Conservation (phyloP, 2,888 invertebrate genomes). For the Ephialtes manifestator region DNA sequence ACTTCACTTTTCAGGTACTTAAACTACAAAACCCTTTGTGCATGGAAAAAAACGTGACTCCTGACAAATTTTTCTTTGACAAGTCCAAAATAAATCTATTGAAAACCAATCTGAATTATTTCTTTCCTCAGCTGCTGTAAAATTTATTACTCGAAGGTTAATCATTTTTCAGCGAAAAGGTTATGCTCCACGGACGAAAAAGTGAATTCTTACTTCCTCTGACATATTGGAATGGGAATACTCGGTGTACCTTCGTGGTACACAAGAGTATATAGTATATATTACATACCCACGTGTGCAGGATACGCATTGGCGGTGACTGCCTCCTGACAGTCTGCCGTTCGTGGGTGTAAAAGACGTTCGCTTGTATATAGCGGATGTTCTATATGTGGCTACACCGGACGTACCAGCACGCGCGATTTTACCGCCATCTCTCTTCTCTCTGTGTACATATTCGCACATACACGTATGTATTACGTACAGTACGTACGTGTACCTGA, state of each 20-base stretch:
- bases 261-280: background rate
- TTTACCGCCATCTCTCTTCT: conserved; percentile 24
- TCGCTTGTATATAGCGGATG: conserved; percentile 77
- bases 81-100: background rate
- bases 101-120: background rate
- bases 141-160: conserved; percentile 4
- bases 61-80: background rate
- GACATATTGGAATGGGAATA: conserved; percentile 10
- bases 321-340: conserved; percentile 51
- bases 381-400: conserved; percentile 83
- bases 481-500: conserved; percentile 10
- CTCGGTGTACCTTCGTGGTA: background rate
- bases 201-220: background rate
- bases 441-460: background rate
- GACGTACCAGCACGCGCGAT: conserved; percentile 74
- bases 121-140: background rate
- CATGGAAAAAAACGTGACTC: too few relatives aligned
- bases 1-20: too few relatives aligned
- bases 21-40: background rate
- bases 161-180: conserved; percentile 10
- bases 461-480: conserved; percentile 7
- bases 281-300: conserved; percentile 65
- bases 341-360: conserved; percentile 63
- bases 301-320: conserved; percentile 60
- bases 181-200: background rate